These are phyloP conservation scores for Sylvilagus floridanus DNA, from an alignment of 2,797 vertebrate genomes.

Conservation along the genomic window DNA sequence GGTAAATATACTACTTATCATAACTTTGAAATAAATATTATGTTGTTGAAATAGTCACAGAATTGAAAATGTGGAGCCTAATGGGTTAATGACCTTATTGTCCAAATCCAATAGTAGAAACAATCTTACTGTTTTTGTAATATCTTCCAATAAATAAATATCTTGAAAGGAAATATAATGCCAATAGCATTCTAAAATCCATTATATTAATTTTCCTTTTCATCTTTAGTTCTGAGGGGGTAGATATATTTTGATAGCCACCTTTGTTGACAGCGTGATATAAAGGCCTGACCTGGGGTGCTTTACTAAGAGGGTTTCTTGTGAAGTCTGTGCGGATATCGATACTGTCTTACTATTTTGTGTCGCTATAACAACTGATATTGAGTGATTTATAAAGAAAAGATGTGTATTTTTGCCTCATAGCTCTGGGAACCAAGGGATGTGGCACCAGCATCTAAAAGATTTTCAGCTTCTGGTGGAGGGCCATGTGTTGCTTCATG, in stretches of 20 bases:
- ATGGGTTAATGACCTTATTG: not conserved
- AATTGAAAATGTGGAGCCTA: no score
- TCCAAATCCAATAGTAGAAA: not conserved
- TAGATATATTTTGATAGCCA: not conserved
- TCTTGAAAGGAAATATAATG: conserved; percentile 26
- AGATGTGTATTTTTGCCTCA: not conserved
- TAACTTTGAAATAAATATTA: no score
- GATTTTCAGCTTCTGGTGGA: not conserved
- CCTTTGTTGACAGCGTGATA: conserved; percentile 29
- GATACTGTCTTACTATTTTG: not conserved
- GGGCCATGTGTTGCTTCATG: not conserved
- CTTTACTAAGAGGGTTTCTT: conserved; percentile 52
- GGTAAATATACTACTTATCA: no score
- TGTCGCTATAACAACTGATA: not conserved
- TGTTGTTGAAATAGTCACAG: no score
- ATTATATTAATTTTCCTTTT: conserved; percentile 20
- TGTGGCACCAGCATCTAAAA: not conserved
- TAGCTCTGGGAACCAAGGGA: not conserved
- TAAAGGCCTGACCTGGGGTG: not conserved
- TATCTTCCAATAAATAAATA: conserved; percentile 23
- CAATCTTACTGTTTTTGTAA: conserved; percentile 20
- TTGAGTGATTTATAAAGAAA: not conserved
- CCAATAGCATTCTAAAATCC: conserved; percentile 2
- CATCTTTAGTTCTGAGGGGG: not conserved
- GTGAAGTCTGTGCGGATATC: not conserved